phyloP scores from a whole-genome alignment of 2,797 vertebrate species.

The Tarsius wallacei region DNA sequence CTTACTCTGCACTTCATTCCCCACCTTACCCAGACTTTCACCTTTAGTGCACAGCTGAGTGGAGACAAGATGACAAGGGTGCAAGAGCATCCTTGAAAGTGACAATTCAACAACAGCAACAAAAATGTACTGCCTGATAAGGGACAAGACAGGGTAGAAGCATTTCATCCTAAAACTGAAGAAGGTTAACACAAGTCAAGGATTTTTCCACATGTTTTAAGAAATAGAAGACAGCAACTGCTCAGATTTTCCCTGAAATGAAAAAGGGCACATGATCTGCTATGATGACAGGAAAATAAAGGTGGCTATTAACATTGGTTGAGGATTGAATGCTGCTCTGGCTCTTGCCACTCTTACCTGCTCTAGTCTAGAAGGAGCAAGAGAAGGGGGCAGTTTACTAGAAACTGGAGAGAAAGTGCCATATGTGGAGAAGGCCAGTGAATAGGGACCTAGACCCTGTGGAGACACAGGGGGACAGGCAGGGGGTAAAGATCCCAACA shows the following conservation, averaged over 20 bases:
- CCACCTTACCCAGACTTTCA: not conserved
- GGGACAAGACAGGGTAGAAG: not conserved
- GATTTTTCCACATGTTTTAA: not conserved
- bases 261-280: conserved; percentile 23
- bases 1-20: not conserved
- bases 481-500: not conserved
- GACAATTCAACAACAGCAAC: not conserved
- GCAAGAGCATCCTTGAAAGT: not conserved
- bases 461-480: not conserved
- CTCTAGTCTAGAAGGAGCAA: not conserved
- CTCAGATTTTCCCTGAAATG: not conserved
- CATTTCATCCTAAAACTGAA: not conserved
- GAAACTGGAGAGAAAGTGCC: not conserved
- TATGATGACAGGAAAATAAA: not conserved
- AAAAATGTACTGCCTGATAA: not conserved
- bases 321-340: not conserved
- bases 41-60: not conserved
- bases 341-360: not conserved
- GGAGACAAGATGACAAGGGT: not conserved
- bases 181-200: not conserved
- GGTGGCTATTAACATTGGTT: not conserved
- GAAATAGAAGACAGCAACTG: not conserved
- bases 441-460: no score
- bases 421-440: not conserved
- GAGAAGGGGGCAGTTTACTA: not conserved